Base-by-base conservation (phyloP, 2,113 vertebrate genomes). In the Cyprinodon brontotheroides region DNA sequence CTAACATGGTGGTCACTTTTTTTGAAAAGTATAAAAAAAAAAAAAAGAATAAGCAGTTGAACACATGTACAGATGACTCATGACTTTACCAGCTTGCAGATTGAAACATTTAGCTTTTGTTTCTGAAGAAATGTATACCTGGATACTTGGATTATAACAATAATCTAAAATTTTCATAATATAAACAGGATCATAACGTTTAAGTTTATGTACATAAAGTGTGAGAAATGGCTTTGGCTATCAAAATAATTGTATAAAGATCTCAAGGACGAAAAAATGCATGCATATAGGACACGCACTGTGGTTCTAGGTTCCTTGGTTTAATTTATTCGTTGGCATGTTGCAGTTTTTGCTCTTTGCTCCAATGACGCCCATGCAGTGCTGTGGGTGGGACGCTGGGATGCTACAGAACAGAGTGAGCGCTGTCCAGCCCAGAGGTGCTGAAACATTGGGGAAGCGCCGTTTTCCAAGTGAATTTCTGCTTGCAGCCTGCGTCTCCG, bases 351-450 rank as follows among this genome's bases (percentile, higher is more conserved):
- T 57, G 68, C 45, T 68, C 36, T 65, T 11, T 59, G 72, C 64
- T 68, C 40, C 1, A 77, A 20, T 79, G 83, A 80, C 76, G 74
- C 74, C 70, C 77, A 72, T 80, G 72, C 81, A 73, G 82, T 59
- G 70, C 68, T 69, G 88, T 73, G 84, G 89, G 77, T 90, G 88
- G 75, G 86, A 83, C 74, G 68, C 76, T 67, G 78, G 70, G 72
- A 72, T 57, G 48, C 65, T 66, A 79, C 64, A 20, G 77, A 37
- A 17, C 74, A 72, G 68, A 79, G 63, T 79, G 86, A 86, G 92
- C 87, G 90, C 95, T 96, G 94, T 96, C 94, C 94, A 93, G 77
- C 78, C 75, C 47, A 1, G 84, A 83, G 91, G 94, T 96, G 94
- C 95, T 96, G 94, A 95, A 95, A 93, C 78, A 78, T 86, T 78